Percentiles rank a stretch among this genome's conserved stretches.
Conservation (phyloP, 1,140 invertebrate genomes). For the Andrena cerasifolii region DNA sequence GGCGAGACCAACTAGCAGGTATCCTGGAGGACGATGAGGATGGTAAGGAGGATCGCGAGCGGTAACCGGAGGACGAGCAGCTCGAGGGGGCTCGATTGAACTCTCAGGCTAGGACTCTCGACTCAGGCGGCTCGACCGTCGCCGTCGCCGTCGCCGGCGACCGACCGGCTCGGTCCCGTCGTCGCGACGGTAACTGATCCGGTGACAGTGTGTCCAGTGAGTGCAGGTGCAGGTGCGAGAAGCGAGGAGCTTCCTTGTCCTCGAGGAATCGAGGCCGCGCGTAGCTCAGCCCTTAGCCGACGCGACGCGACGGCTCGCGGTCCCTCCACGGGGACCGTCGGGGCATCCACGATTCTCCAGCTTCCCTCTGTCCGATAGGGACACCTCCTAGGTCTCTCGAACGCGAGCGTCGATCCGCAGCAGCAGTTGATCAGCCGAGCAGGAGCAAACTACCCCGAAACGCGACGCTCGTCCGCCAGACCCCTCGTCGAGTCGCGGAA, state of each 20-base stretch:
- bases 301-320: slow-evolving; percentile 52
- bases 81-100: slow-evolving; percentile 62
- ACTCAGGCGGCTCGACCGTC: not conserved
- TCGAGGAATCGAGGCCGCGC: not conserved
- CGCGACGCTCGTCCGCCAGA: too few species aligned
- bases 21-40: slow-evolving; percentile 45
- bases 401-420: too few species aligned
- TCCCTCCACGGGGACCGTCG: slow-evolving; percentile 21
- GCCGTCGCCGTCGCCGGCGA: slow-evolving; percentile 33
- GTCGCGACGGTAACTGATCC: slow-evolving; percentile 40
- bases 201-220: slow-evolving; percentile 16
- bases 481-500: too few species aligned
- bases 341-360: not conserved
- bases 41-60: slow-evolving; percentile 23
- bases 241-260: slow-evolving; percentile 10
- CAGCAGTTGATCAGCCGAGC: too few species aligned
- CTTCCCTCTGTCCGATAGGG: too few species aligned
- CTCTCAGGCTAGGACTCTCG: not conserved
- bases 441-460: too few species aligned
- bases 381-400: too few species aligned
- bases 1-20: not conserved
- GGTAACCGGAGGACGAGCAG: slow-evolving; percentile 44
- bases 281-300: too few species aligned
- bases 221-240: slow-evolving; percentile 11
- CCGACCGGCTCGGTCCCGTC: slow-evolving; percentile 53